A percentile compares a stretch with the other conserved stretches of the same genome.
These are phyloP conservation scores for Podabrus alpinus DNA, from an alignment of 2,888 invertebrate species.

Conservation along the genomic window DNA sequence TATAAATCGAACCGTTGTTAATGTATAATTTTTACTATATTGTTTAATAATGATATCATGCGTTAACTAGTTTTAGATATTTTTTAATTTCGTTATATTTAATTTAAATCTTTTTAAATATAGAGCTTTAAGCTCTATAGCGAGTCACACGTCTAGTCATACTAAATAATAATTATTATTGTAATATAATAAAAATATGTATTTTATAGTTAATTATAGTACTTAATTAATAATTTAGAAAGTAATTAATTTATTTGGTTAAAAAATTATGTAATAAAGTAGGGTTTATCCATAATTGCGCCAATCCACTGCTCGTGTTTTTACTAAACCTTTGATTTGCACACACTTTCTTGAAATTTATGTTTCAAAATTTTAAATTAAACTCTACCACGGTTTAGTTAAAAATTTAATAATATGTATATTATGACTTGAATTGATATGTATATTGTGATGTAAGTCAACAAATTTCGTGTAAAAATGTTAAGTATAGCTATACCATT, in stretches of 20 bases:
- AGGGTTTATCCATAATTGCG: not conserved
- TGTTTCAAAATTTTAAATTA: not conserved
- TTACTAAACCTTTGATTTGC: not conserved
- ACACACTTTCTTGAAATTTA: not conserved
- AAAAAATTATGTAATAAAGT: not conserved
- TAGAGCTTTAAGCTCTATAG: constrained; percentile 25
- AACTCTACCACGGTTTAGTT: not conserved
- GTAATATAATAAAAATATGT: constrained; percentile 7
- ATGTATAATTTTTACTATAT: constrained; percentile 8
- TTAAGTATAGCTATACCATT: not conserved
- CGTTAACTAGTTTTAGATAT: constrained; percentile 34
- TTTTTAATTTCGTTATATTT: constrained; percentile 31
- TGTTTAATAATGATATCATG: not conserved
- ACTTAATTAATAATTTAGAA: not conserved
- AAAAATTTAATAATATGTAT: not conserved
- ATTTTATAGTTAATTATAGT: constrained; percentile 10
- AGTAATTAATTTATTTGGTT: not conserved
- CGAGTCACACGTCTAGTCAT: constrained; percentile 35
- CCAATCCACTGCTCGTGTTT: too few species aligned
- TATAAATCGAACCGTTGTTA: not conserved
- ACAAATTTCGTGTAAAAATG: not conserved
- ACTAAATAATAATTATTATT: constrained; percentile 9
- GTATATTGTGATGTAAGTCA: not conserved
- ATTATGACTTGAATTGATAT: not conserved
- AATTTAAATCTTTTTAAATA: constrained; percentile 22